phyloP scores from a whole-genome alignment of 1,140 invertebrate genomes.

The Diabrotica undecimpunctata region DNA sequence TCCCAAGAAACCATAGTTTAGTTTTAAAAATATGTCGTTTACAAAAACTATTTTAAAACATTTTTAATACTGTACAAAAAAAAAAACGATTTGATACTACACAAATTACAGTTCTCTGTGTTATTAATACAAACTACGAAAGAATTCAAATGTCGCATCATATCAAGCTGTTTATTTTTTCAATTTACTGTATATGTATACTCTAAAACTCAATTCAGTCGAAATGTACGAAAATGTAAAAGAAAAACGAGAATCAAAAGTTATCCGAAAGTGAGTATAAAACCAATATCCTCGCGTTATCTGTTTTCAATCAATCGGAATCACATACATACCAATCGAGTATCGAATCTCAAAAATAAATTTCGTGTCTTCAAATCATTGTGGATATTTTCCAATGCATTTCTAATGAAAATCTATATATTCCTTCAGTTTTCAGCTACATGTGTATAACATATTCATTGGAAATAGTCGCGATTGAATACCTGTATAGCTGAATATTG shows the following conservation, averaged over 20 bases:
- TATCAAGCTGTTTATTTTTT: no score
- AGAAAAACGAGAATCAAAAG: slow-evolving; percentile 4
- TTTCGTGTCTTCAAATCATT: slow-evolving; percentile 12
- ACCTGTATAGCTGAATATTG: no score
- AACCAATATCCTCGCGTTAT: slow-evolving; percentile 20
- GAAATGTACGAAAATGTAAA: slow-evolving; percentile 1
- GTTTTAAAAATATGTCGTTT: no score
- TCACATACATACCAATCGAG: slow-evolving; percentile 27
- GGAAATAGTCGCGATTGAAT: not conserved
- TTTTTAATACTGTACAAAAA: no score
- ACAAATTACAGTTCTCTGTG: no score
- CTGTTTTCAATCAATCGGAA: slow-evolving; percentile 28
- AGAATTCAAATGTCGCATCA: no score
- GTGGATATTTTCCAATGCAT: slow-evolving; percentile 16
- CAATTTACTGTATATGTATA: no score
- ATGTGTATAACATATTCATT: slow-evolving; percentile 9
- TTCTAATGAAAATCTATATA: slow-evolving; percentile 11
- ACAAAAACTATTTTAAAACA: no score
- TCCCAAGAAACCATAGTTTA: no score
- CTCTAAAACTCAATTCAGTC: not conserved
- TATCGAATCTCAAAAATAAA: slow-evolving; percentile 14
- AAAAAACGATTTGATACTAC: no score
- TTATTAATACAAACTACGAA: no score
- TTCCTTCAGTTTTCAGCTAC: not conserved
- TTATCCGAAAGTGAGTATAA: slow-evolving; percentile 19